Evolutionary conservation across 2,113 vertebrate genomes (phyloP), one percentile per base, ranked within the genome.

Genomic region (Axis porcinus): DNA sequence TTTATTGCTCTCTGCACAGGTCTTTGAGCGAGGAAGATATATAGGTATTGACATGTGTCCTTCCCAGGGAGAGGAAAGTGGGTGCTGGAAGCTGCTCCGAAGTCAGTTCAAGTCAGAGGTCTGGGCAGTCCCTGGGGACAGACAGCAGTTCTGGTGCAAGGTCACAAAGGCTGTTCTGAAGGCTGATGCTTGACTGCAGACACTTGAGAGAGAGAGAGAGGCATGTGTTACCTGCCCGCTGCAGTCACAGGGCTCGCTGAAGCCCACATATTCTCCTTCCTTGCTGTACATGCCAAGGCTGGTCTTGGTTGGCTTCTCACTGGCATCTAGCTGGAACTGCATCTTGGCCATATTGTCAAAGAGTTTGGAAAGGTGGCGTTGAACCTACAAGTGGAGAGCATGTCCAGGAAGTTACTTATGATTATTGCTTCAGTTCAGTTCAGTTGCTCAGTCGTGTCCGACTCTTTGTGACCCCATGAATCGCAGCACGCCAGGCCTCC

Each of bases 251-350:
- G 99, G 84, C 36, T 99, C 97, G 12, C 98, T 99, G 98, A 99
- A 99, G 67, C 97, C 88, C 50, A 99, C 99, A 0, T 99, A 99
- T 64, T 99, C 99, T 0, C 99, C 99, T 96, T 99, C 99, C 97
- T 99, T 99, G 91, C 99, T 99, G 98, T 99, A 99, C 99, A 99
- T 99, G 93, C 99, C 99, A 84, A 99, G 97, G 13, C 98, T 99
- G 7, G 70, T 98, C 95, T 99, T 99, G 7, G 98, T 99, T 74
- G 98, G 97, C 19, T 98, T 99, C 40, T 99, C 98, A 45, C 98
- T 98, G 60, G 97, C 96, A 5, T 99, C 99, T 28, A 97, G 74
- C 97, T 99, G 98, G 98, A 99, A 99, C 64, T 98, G 98, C 99
- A 99, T 98, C 98, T 98, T 99, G 21, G 99, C 99, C 98, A 99